Evolutionary conservation across 2,888 invertebrate genomes (phyloP), one percentile per base, ranked within the genome.

Genomic region (Pyrocoelia pectoralis): DNA sequence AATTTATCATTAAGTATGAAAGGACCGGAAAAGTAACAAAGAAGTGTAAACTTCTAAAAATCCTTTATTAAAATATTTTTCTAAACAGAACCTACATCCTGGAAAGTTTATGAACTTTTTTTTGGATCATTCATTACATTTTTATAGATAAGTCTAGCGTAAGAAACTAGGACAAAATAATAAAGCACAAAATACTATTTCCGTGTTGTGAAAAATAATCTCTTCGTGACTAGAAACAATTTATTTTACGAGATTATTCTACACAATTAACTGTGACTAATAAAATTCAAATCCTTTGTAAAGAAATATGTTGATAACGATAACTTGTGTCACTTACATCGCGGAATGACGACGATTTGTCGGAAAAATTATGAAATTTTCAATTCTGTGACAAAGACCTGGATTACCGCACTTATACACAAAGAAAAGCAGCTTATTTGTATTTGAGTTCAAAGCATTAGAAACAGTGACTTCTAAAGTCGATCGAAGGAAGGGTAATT

Each of bases 1-100:
- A 67, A 68, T 68, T 68, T 68, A 68, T 68, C 68, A 68, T 60
- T 56, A 64, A 58, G 38, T 52, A 56, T 50, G n/a, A 59, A 64
- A 56, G 59, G 54, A 59, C 59, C 61, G 61, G 65, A 65, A 61
- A 65, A 38, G 55, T 33, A 57, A 61, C 57, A 57, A 55, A 41
- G 51, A 65, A 57, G 65, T 65, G 65, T 43, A 43, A 61, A 61
- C 57, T 64, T 64, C 40, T 64, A 38, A 55, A 64, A 59, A 53
- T 59, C 55, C 55, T 64, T 64, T 64, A 58, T 59, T 46, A 51
- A 58, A 51, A 56, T 33, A 33, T 33, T 33, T 33, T 33, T 3
- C 3, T n/a, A 33, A 33, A 33, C n/a, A 4, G 33, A 33, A 33
- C 8, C 10, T 33, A 33, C 33, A 33, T 33, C 33, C 33, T 8